Percentiles rank a stretch among this genome's conserved stretches.
These are phyloP conservation scores for Penaeus indicus DNA, from an alignment of 1,140 invertebrate species.

Conservation along the genomic window DNA sequence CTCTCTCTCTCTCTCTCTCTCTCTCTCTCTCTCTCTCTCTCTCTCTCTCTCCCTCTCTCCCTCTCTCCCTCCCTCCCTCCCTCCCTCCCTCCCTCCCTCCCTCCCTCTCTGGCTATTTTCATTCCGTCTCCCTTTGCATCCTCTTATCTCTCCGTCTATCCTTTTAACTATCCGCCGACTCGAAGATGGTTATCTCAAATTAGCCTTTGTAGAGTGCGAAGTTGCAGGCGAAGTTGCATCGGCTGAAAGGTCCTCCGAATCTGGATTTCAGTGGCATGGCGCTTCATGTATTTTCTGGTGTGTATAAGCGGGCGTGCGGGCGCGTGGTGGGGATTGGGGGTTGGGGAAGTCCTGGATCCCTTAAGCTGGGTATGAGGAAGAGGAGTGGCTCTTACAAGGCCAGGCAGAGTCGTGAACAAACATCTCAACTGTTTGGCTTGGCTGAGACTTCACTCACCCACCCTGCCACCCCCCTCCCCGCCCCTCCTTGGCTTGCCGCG, in stretches of 20 bases:
- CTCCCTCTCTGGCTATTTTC: no score
- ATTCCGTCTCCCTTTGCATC: no score
- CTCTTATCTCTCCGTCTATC: no score
- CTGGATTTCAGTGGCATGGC: slow-evolving; percentile 12
- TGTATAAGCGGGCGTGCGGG: not conserved
- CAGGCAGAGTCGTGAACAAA: slow-evolving; percentile 51
- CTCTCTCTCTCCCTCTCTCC: no score
- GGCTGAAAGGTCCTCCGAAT: not conserved
- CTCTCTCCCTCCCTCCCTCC: no score
- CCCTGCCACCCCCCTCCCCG: not conserved
- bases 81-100: no score
- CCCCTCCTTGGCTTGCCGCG: not conserved
- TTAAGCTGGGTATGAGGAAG: slow-evolving; percentile 49
- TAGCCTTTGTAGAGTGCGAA: no score
- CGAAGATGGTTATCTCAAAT: no score
- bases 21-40: no score
- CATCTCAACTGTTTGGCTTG: slow-evolving; percentile 51
- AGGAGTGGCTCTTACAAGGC: slow-evolving; percentile 52
- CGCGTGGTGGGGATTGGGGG: not conserved
- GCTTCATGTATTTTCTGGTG: slow-evolving; percentile 2
- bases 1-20: no score
- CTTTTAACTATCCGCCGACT: no score
- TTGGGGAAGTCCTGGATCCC: slow-evolving; percentile 22
- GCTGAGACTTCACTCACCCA: slow-evolving; percentile 22
- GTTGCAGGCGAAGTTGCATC: no score